phyloP scores from a whole-genome alignment of 2,113 vertebrate species.

The Eptesicus fuscus region DNA sequence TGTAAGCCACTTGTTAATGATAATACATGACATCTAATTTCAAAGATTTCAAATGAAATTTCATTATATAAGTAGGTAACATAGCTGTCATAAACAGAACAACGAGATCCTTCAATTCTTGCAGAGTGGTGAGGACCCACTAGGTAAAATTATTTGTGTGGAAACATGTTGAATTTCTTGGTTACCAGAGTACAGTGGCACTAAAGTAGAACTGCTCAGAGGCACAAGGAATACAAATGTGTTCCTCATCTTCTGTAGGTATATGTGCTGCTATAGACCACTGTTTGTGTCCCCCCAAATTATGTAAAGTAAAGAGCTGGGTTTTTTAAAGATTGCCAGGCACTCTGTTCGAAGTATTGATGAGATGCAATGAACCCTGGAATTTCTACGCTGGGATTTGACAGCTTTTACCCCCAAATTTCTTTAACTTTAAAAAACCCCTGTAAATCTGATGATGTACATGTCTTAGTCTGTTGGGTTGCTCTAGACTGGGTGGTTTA shows the following conservation, averaged over 20 bases:
- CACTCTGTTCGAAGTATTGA: not conserved
- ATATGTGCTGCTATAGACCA: no score
- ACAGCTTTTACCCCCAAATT: not conserved
- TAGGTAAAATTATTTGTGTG: not conserved
- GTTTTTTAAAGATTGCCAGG: not conserved
- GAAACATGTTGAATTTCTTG: slow-evolving; percentile 19
- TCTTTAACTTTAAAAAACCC: not conserved
- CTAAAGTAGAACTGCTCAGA: not conserved
- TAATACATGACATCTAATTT: not conserved
- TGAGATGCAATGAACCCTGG: not conserved
- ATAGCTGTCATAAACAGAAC: not conserved
- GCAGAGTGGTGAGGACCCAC: not conserved
- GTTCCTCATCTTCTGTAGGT: no score
- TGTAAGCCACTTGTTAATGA: not conserved
- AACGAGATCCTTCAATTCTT: not conserved
- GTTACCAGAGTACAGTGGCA: not conserved
- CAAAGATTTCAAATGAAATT: not conserved
- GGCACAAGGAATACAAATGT: no score
- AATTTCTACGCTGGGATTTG: slow-evolving; percentile 28
- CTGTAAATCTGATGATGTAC: not conserved
- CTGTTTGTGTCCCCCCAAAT: no score
- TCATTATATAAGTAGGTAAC: not conserved
- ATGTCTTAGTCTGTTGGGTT: not conserved
- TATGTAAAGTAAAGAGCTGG: not conserved
- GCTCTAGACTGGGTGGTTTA: not conserved